Percentiles rank a stretch among this genome's conserved stretches.
phyloP scores from a whole-genome alignment of 2,888 invertebrate genomes.

The Polyploca ridens region DNA sequence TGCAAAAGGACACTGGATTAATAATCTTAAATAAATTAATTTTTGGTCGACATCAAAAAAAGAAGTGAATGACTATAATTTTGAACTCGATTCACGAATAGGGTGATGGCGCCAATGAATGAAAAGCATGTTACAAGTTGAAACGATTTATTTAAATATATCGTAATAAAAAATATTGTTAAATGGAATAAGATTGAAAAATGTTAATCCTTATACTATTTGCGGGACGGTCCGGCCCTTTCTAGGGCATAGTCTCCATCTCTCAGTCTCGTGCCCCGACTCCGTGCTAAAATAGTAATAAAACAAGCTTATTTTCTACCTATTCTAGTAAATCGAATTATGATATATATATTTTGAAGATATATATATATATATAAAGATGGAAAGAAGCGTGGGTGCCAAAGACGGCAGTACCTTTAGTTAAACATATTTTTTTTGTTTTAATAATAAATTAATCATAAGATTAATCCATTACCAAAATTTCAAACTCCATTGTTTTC shows the following conservation, averaged over 20 bases:
- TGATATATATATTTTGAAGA: neutral
- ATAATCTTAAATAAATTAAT: constrained; percentile 31
- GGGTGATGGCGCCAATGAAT: constrained; percentile 73
- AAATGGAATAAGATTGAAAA: constrained; percentile 44
- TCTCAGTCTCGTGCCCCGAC: constrained; percentile 74
- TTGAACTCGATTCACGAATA: constrained; percentile 50
- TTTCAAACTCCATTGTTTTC: constrained; percentile 11
- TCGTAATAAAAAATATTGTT: constrained; percentile 63
- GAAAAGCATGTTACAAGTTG: constrained; percentile 75
- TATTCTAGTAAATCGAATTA: neutral
- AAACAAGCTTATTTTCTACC: constrained; percentile 52
- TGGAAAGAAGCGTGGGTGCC: constrained; percentile 41
- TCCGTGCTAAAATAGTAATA: constrained; percentile 78
- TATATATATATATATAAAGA: constrained; percentile 2
- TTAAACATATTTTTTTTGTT: too few species aligned
- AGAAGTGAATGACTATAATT: constrained; percentile 81
- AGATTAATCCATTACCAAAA: neutral
- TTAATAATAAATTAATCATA: constrained; percentile 13
- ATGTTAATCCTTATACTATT: constrained; percentile 75
- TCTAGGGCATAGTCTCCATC: constrained; percentile 78
- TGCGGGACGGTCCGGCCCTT: constrained; percentile 77
- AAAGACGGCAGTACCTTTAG: too few species aligned
- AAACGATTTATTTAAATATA: constrained; percentile 72
- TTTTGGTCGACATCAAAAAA: constrained; percentile 54
- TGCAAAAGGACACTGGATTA: constrained; percentile 75